Evolutionary conservation across 2,797 vertebrate genomes (phyloP), one percentile per base, ranked within the genome.

Genomic region (Tragelaphus oryx): DNA sequence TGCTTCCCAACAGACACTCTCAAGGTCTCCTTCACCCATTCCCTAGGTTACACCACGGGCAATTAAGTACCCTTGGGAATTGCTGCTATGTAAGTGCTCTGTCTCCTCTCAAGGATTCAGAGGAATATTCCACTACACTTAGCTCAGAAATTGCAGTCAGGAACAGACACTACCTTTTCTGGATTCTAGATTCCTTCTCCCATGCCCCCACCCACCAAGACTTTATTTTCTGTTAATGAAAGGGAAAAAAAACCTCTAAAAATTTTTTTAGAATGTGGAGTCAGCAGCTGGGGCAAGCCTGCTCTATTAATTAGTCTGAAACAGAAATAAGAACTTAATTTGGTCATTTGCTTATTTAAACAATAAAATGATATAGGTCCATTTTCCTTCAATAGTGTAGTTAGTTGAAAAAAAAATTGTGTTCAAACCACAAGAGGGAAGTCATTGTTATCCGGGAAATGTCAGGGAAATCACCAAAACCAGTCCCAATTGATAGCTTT

Each of bases 381-480:
- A 74, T 44, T 46, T 91, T 44, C 18, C 2, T 10, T n/a, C 59
- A 82, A 30, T 3, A 79, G 8, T 62, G 54, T 41, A 90, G 50
- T 89, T 90, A 59, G 30, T 9, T 74, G 62, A 55, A 94, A 97
- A 41, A 65, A 16, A 26, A 75, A 33, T 92, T 91, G 85, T 71
- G 14, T 81, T 82, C 22, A 92, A 85, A 93, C 22, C 55, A 75
- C 41, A 88, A 96, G 24, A 96, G 11, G 30, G 83, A 75, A 94
- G 48, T 9, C 80, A 50, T 3, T 95, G 20, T 24, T 55, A 54
- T 55, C 48, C 3, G 2, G 24, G 76, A 80, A 93, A 84, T 10
- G 11, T 52, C 44, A 83, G 28, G 22, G 37, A 95, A 87, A 83
- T 79, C 74, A 82, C 37, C 44, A 68, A 83, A 92, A 85, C 26